Base-by-base conservation (phyloP, 1,140 invertebrate species). In the Dreissena polymorpha region DNA sequence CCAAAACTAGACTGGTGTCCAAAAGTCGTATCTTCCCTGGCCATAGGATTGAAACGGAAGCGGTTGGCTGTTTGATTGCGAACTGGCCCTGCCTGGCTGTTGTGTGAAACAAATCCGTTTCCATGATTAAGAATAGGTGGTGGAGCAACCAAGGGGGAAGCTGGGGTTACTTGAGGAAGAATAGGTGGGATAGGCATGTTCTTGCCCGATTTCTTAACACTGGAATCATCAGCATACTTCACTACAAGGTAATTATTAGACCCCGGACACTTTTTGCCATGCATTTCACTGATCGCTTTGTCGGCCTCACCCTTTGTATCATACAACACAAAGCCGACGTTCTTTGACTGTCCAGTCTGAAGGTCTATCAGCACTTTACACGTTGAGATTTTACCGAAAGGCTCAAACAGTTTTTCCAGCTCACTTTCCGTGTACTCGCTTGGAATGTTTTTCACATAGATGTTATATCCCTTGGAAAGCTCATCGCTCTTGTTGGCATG, bases 371-470 rank as follows among this genome's bases (percentile, higher is more conserved):
- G 93, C 86, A 98, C 95, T 91, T 97, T 97, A 92, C 96, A 96
- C 93, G 97, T 97, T 79, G 98, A 96, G 91, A 98, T 98, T 81
- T 95, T 95, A 29, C 97, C 97, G 93, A 95, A 97, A 91, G 96
- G 95, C 84, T 95, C 95, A 93, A 98, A 98, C 90, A 97, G 95
- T 57, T 95, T 95, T 87, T 97, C 96, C 64, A 98, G 93, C 88
- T 97, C 95, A 71, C 95, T 94, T 88, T 97, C 83, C 14, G 76
- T 87, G 63, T 84, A 88, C 18, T 63, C 67, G 93, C 96, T 96
- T 51, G 97, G 97, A 85, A 98, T 94, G 94, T 98, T 97, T 80
- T 97, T 96, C 76, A 98, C 96, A 93, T 98, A 98, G 55, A 98
- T 94, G 94, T 98, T 98, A 10, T 97, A 97, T 91, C 97, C 97